Base-by-base conservation (phyloP, 2,888 invertebrate genomes). In the Eurois occulta region DNA sequence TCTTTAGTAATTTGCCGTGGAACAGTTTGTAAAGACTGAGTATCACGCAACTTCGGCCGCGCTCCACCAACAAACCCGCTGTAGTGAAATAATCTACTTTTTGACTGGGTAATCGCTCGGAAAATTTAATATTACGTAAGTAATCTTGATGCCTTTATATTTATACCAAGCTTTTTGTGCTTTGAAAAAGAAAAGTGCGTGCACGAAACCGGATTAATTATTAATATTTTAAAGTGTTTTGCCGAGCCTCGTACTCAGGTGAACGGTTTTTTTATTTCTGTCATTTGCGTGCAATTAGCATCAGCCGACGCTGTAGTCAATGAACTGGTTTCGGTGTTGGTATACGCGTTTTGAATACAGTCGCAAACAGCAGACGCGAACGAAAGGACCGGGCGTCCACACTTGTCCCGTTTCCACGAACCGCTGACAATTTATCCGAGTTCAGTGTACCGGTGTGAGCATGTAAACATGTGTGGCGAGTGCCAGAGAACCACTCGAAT, bases 341-440 rank as follows among this genome's bases (percentile, higher is more conserved):
- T 81, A 88, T 88, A 83, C 85, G 83, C 75, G 78, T 86, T 71
- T 77, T 88, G 88, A 87, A 89, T 81, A 87, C 90, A 89, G 88
- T 91, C 91, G 91, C 74, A 81, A 69, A 77, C 78, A 78, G 73
- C 78, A 81, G 84, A 80, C 84, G 83, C 81, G 87, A 88, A 81
- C 83, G 89, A 90, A 91, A 90, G 89, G 91, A 91, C 85, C 90
- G 87, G 64, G 88, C 89, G 90, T 91, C 89, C 91, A 91, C 91
- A 91, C 88, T 89, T 89, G 91, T 91, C 92, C 91, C 93, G 92
- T 92, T 95, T 95, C 95, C 91, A 91, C 92, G 94, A 95, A 95
- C 90, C 89, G 90, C 90, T 91, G 92, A 91, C 94, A 92, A 94
- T 94, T 94, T 93, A 94, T 94, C 93, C 89, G 92, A 91, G 95